Base-by-base conservation (phyloP, 2,113 vertebrate genomes). In the Platichthys flesus region DNA sequence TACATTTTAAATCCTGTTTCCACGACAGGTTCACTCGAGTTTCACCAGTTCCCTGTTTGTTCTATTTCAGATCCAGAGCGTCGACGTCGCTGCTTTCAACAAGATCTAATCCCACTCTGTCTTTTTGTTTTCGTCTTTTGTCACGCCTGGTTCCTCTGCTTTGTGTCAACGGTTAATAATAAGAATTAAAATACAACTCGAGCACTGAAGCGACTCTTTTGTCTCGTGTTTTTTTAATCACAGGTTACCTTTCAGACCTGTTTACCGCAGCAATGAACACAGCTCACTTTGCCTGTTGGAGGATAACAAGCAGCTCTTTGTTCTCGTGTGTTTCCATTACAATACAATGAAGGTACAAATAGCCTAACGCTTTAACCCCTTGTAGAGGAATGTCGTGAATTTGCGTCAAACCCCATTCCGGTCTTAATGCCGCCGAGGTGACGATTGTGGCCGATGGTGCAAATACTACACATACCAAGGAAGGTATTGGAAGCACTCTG, bases 21-120 rank as follows among this genome's bases (percentile, higher is more conserved):
- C 31, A 8, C 31, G 6, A 31, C 31, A 2, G 4, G 28, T 28
- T 6, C 28, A 28, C 28, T 28, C 31, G 6, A 31, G 31, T 31
- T 8, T 37, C 35, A 37, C 9, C 35, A 9, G 35, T 42, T n/a
- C 9, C 26, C 2, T 56, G 54, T 74, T 66, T 66, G 26, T 45
- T 82, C 54, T 26, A 0, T 94, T 94, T 2, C 94, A 99, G 98
- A 94, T 93, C 76, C 92, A 92, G 84, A 93, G 91, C 59, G 91
- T 94, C 26, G 92, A 92, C 9, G 88, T 92, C 13, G 91, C 91
- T 20, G 92, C 92, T 3, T 93, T 93, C 85, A 93, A 93, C 85
- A 93, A 93, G 85, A 93, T 93, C 81, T 93, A 84, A 93, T 57
- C 56, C 60, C 15, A 18, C 13, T 0, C 4, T 2, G 31, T 64